Base-by-base conservation (phyloP, 2,113 vertebrate genomes). In the Phalacrocorax carbo region DNA sequence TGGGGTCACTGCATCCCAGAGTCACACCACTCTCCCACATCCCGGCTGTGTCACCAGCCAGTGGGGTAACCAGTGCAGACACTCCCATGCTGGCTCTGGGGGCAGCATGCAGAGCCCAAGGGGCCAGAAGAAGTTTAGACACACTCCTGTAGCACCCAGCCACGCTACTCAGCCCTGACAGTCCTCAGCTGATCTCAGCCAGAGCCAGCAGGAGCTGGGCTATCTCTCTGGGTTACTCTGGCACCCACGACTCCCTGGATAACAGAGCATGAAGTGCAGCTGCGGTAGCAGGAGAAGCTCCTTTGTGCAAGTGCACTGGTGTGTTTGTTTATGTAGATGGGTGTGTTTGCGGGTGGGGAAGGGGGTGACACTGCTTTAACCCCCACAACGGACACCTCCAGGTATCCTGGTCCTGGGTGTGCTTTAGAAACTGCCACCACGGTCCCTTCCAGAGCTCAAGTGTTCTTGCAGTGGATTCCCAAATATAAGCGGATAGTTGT, bases 251-350 rank as follows among this genome's bases (percentile, higher is more conserved):
- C 40, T 94, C 90, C 83, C 44, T 65, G 93, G 90, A 96, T 77
- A 94, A 58, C 93, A 91, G 92, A 96, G 61, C 94, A 97, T 94
- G 93, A 97, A 96, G 84, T 57, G 57, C 62, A 66, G 75, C 62
- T 58, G 61, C 0, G 0, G 77, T 42, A 84, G 71, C 87, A 94
- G 94, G 77, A 95, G 92, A 94, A 96, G 90, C 46, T 93, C 75
- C 93, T 96, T 96, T 97, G 94, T 97, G 93, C 25, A 22, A 93
- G 94, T 93, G 94, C 96, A 97, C 36, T 93, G 94, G 82, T 5
- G 62, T 96, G 96, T 97, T 96, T 84, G 84, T 94, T 96, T 96
- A 96, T 57, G 40, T 27, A 94, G 82, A 80, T 88, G 82, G 94
- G 92, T 91, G 95, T 88, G 86, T 61, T 73, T 86, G 75, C 1